Percentiles rank a stretch among this genome's conserved stretches.
phyloP scores from a whole-genome alignment of 2,888 invertebrate genomes.

The Oligia latruncula region DNA sequence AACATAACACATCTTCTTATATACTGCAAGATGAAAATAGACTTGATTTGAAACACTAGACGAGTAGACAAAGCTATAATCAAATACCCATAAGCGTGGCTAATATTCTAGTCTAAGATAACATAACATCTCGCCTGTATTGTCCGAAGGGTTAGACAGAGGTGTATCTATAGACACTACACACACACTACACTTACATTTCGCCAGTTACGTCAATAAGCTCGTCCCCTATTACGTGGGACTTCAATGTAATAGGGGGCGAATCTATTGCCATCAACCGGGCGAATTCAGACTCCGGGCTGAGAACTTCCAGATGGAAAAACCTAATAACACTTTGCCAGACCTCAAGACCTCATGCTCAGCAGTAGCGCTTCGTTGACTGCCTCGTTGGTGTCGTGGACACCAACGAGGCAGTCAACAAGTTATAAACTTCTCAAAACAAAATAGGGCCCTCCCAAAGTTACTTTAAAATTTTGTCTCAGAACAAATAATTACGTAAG shows the following conservation, averaged over 20 bases:
- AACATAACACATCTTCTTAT: slow-evolving; percentile 8
- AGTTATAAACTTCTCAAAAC: too few relatives aligned
- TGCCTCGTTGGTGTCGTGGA: too few relatives aligned
- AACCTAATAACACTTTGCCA: too few relatives aligned
- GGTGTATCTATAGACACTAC: neutral
- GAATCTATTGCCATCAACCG: too few relatives aligned
- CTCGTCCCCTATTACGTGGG: neutral
- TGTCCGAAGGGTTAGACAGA: neutral
- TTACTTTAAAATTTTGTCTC: too few relatives aligned
- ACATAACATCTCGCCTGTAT: neutral
- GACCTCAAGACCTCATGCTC: neutral
- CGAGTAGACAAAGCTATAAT: neutral
- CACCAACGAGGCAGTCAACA: neutral
- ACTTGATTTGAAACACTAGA: slow-evolving; percentile 8
- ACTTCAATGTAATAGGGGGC: neutral
- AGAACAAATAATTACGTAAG: too few relatives aligned
- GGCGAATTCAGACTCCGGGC: neutral
- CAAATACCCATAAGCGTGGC: neutral
- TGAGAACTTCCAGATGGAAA: neutral
- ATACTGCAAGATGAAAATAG: slow-evolving; percentile 15
- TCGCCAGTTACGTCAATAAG: neutral
- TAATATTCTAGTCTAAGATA: neutral
- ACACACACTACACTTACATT: neutral
- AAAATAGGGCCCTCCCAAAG: too few relatives aligned
- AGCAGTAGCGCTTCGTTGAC: neutral